Evolutionary conservation across 2,888 invertebrate species (phyloP).

Genomic region (Diplolepis rosae): DNA sequence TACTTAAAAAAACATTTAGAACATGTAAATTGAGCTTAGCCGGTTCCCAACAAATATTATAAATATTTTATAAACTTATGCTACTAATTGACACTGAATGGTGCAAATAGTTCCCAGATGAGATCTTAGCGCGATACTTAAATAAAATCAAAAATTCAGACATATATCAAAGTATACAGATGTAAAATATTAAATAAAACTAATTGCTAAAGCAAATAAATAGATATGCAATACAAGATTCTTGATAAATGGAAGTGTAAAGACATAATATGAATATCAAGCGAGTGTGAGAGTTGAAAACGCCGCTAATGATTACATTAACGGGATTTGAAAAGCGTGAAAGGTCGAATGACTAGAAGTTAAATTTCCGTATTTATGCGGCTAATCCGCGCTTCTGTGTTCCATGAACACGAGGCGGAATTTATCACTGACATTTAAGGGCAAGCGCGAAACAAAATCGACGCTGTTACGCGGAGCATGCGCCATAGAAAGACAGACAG

Average conservation of each 20-base stretch:
- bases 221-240: not conserved
- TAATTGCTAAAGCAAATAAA: not conserved
- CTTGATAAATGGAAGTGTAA: not conserved
- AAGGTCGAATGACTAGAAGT: conserved; percentile 6
- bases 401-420: conserved; percentile 31
- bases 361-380: conserved; percentile 19
- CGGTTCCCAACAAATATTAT: too few species aligned
- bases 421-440: conserved; percentile 49
- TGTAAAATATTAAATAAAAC: not conserved
- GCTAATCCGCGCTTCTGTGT: conserved; percentile 26
- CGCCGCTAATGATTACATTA: conserved; percentile 25
- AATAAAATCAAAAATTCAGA: too few species aligned
- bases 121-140: too few species aligned
- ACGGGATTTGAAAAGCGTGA: conserved; percentile 30
- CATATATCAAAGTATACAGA: too few species aligned
- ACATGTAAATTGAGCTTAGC: too few species aligned
- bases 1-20: too few species aligned
- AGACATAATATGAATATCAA: not conserved
- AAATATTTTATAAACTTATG: too few species aligned
- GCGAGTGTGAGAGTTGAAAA: not conserved
- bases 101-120: too few species aligned
- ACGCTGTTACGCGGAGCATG: conserved; percentile 38
- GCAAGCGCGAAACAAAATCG: conserved; percentile 46
- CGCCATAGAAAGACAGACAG: conserved; percentile 38
- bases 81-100: too few species aligned